Evolutionary conservation across 2,797 vertebrate genomes (phyloP), one percentile per base, ranked within the genome.

Genomic region (Alfaro cultratus): DNA sequence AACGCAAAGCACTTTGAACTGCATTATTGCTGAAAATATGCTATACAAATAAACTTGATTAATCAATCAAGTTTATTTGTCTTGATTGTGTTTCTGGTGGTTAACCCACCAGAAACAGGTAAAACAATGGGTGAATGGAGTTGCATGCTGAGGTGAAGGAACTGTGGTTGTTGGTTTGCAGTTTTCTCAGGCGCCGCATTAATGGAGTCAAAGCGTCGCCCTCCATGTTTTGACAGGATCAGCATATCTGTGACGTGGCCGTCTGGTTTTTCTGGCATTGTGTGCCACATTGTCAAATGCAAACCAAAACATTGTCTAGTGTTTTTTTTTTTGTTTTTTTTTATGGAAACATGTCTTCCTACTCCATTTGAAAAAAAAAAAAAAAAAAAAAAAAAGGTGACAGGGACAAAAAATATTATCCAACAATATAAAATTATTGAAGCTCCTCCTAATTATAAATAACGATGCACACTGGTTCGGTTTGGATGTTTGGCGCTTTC

Each of bases 401-500:
- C 62, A 67, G 62, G 7, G 18, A 36, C 16, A 29, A 39, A 18
- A 21, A 36, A 39, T 26, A 43, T n/a, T 1, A 13, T 77, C 31
- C 23, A 57, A 34, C 5, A 77, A 23, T 80, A 78, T 6, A 70
- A 23, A 81, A 70, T 72, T 83, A 72, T 79, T 55, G 77, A 79
- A 76, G 49, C 55, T 73, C 62, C 57, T 84, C 62, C 73, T 77
- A 75, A 85, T 88, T 80, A 79, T 71, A 51, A 39, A 79, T 75
- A 73, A 71, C 23, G 49, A 47, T 81, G 82, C 74, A 45, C 34
- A 78, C 39, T 79, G 71, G 79, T 74, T 46, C 64, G 1, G 39
- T 64, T 76, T 81, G 75, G 51, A 31, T 53, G 77, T 79, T 51
- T 78, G 82, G 82, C 80, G 78, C 74, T 34, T 45, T 81, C 79